Base-by-base conservation (phyloP, 2,113 vertebrate genomes). In the Furnarius figulus region DNA sequence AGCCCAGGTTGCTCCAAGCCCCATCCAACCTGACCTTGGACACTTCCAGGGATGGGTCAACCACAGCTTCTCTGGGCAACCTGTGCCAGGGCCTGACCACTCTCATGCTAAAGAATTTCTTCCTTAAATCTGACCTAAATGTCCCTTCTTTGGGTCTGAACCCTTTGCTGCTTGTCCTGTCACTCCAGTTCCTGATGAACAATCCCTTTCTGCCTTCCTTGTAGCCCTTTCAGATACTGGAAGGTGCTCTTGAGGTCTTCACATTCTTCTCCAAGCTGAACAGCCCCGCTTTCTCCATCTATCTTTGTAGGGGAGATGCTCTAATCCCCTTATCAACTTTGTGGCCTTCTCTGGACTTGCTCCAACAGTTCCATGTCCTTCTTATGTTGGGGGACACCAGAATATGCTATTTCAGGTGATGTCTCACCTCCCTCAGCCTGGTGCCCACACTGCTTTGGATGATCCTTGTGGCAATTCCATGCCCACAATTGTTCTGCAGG, bases 391-490 rank as follows among this genome's bases (percentile, higher is more conserved):
- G 61, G 61, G 21, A 40, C 8, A 70, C 4, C 53, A 56, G 35
- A 28, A 8, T 44, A 22, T 18, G 10, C 44, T 0, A 0, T 28
- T 59, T 7, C 0, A 1, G 53, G 21, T 35, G 40, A 30, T 30
- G 8, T 40, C 25, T 35, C 30, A 37, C 21, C 40, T 35, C 47
- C 40, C 71, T 35, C n/a, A 11, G 0, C 24, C 63, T 40, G 49
- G 50, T 35, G 8, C 75, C 39, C 39, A 7, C 20, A 8, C n/a
- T 8, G 78, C 10, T 76, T 15, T 18, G 55, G n/a, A 10, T 40
- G 39, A 8, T 31, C 24, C 47, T 35, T 31, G 6, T 83, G 55
- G 55, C 46, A 47, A 56, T 39, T 75, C 47, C 12, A 12, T 2
- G 10, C 4, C 1, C 55, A 39, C 7, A 22, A 39, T 12, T 59